Conservation (phyloP, 53 echinoderm and acorn worm genomes). For the Echinarachnius parma region DNA sequence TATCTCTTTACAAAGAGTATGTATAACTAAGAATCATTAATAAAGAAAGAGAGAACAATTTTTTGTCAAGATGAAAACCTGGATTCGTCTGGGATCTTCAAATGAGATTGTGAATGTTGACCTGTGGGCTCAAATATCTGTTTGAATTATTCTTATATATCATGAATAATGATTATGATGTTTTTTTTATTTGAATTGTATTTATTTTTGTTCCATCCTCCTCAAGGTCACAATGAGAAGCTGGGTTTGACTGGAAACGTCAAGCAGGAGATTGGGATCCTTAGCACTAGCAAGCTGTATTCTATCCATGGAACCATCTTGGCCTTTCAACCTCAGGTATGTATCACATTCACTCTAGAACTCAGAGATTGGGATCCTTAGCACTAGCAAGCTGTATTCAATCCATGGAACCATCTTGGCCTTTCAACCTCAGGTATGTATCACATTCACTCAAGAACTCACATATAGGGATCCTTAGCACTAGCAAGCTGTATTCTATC, state of each 20-base stretch:
- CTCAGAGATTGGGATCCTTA: slow-evolving; percentile 79
- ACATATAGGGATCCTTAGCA: too few relatives aligned
- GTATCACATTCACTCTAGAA: neutral
- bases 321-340: slow-evolving; percentile 93
- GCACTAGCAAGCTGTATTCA: slow-evolving; percentile 87
- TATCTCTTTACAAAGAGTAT: too few relatives aligned
- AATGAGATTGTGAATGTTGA: too few relatives aligned
- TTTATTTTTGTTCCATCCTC: slow-evolving; percentile 8
- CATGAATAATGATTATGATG: neutral
- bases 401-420: slow-evolving; percentile 76
- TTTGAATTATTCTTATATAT: neutral
- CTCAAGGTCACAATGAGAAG: slow-evolving; percentile 72
- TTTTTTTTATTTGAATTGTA: too few relatives aligned
- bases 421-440: slow-evolving; percentile 88
- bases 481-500: too few relatives aligned
- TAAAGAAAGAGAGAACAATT: too few relatives aligned
- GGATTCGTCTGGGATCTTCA: too few relatives aligned
- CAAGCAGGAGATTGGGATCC: slow-evolving; percentile 72
- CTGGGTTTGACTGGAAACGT: slow-evolving; percentile 73
- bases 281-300: slow-evolving; percentile 92
- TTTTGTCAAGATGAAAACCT: too few relatives aligned
- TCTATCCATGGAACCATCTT: slow-evolving; percentile 69
- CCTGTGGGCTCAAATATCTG: too few relatives aligned
- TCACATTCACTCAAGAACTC: too few relatives aligned
- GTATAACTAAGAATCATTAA: too few relatives aligned